phyloP scores from a whole-genome alignment of 92 coral and sea anemone genomes.

The Scolanthus callimorphus region DNA sequence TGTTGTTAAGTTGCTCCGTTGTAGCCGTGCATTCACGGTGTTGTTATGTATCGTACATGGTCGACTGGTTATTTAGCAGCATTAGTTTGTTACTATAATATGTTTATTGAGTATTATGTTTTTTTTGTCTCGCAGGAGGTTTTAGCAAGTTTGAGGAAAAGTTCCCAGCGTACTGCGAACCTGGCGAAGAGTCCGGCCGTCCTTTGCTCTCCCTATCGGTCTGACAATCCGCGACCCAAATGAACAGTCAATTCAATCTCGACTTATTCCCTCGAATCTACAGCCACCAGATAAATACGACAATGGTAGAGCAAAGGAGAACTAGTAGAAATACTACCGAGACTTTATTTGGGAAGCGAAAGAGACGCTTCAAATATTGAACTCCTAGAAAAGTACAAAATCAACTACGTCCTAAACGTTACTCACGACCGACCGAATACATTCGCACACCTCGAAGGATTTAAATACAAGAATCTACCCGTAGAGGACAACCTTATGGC shows the following conservation, averaged over 20 bases:
- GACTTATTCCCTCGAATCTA: constrained; percentile 11
- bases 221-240: constrained; percentile 54
- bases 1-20: too few species aligned
- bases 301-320: constrained; percentile 18
- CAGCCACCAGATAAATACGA: constrained; percentile 36
- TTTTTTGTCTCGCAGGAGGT: constrained; percentile 72
- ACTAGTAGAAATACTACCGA: constrained; percentile 83
- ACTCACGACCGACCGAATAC: constrained; percentile 95
- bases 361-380: constrained; percentile 88
- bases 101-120: too few species aligned
- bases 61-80: too few species aligned
- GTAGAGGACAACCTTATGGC: constrained; percentile 98
- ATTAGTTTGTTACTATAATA: too few species aligned
- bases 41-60: too few species aligned
- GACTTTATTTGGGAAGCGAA: constrained; percentile 86
- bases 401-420: constrained; percentile 81
- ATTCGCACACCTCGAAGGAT: constrained; percentile 82
- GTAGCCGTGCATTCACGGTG: too few species aligned
- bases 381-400: constrained; percentile 71
- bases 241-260: constrained; percentile 23
- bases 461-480: constrained; percentile 94
- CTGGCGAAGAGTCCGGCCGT: constrained; percentile 80
- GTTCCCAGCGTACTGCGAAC: constrained; percentile 73
- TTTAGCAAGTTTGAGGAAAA: constrained; percentile 78
- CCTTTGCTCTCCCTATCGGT: constrained; percentile 73